Conservation (phyloP, 2,888 invertebrate genomes). For the Gastrophysa polygoni region DNA sequence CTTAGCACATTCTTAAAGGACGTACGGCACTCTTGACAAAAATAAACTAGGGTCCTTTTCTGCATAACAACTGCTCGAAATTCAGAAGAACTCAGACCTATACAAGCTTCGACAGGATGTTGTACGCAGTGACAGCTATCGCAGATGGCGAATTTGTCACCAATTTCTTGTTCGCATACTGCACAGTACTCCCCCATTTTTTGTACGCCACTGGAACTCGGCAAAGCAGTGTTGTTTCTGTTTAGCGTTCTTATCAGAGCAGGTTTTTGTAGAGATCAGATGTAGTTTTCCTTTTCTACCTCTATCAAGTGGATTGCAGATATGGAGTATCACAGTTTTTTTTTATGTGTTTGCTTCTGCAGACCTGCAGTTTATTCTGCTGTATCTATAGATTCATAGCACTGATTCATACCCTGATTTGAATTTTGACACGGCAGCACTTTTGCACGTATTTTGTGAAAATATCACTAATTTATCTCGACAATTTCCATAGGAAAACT, state of each 20-base stretch:
- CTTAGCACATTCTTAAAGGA: constrained; percentile 4
- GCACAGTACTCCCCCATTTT: constrained; percentile 1
- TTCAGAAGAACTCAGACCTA: constrained; percentile 3
- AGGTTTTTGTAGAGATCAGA: no score
- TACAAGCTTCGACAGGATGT: constrained; percentile 2
- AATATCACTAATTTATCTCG: not conserved
- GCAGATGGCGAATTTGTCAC: not conserved
- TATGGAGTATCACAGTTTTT: no score
- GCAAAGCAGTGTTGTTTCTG: no score
- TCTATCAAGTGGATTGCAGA: no score
- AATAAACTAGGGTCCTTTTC: constrained; percentile 5
- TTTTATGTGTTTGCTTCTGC: no score
- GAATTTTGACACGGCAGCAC: not conserved
- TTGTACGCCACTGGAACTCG: not conserved
- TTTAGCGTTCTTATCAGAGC: no score
- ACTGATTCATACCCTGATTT: no score
- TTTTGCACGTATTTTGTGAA: constrained; percentile 1
- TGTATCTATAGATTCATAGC: no score
- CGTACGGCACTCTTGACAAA: constrained; percentile 3
- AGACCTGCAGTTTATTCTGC: no score
- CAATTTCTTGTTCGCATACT: not conserved
- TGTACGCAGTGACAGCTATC: not conserved
- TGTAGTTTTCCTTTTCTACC: no score
- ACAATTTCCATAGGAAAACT: not conserved
- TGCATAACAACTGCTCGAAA: not conserved